Evolutionary conservation across 1,140 invertebrate genomes (phyloP).

Genomic region (Metopolophium dirhodum): DNA sequence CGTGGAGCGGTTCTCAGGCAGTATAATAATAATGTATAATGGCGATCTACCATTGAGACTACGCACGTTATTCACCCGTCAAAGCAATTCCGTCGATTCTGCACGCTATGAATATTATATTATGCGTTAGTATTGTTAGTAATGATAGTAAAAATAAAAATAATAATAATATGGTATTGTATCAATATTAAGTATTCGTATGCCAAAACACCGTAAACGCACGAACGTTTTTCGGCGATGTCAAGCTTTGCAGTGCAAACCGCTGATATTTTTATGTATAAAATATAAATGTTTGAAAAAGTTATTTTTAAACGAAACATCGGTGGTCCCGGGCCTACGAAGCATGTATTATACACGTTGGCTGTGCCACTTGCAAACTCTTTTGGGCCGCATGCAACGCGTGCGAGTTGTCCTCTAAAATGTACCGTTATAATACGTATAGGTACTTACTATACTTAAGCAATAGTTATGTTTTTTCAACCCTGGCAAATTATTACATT

Average conservation of each 20-base stretch:
- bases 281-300: not conserved
- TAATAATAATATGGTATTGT: not conserved
- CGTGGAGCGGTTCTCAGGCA: too few relatives aligned
- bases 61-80: not conserved
- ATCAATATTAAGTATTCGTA: not conserved
- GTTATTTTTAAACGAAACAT: not conserved
- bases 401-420: not conserved
- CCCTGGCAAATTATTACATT: not conserved
- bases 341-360: not conserved
- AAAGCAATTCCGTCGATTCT: not conserved
- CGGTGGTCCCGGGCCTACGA: not conserved
- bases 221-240: not conserved
- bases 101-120: not conserved
- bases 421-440: not conserved
- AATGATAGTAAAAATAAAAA: too few relatives aligned
- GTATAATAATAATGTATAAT: not conserved
- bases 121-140: too few relatives aligned
- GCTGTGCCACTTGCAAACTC: not conserved
- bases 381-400: not conserved
- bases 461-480: too few relatives aligned
- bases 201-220: not conserved
- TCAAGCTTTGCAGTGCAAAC: not conserved
- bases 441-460: too few relatives aligned
- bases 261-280: not conserved
- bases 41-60: not conserved